Evolutionary conservation across 2,797 vertebrate genomes (phyloP).

Genomic region (Fistularia tabacaria): DNA sequence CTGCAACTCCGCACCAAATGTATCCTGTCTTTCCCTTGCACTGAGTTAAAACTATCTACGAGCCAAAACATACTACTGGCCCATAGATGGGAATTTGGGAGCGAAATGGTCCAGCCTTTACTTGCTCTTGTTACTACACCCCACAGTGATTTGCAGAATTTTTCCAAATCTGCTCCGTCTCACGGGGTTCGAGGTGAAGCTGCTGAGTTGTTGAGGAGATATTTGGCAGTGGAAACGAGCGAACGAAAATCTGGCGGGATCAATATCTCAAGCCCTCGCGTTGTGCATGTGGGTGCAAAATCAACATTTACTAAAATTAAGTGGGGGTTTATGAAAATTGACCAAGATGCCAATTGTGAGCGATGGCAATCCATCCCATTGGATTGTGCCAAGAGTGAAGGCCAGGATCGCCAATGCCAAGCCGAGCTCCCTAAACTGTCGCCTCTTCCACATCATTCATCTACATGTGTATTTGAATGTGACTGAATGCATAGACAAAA

Average conservation of each 20-base stretch:
- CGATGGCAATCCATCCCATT: slow-evolving; percentile 14
- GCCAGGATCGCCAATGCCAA: slow-evolving; percentile 19
- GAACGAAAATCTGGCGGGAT: not conserved
- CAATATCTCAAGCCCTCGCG: not conserved
- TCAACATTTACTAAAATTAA: too few species aligned
- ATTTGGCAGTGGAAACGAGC: slow-evolving; percentile 4
- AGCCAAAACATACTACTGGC: slow-evolving; percentile 66
- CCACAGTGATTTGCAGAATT: slow-evolving; percentile 49
- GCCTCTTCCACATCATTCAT: slow-evolving; percentile 29
- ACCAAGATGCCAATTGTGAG: slow-evolving; percentile 6
- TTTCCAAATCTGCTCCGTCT: slow-evolving; percentile 43
- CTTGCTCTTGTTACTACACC: slow-evolving; percentile 47
- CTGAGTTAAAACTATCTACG: not conserved
- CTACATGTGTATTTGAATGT: slow-evolving; percentile 41
- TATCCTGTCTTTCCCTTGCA: too few species aligned
- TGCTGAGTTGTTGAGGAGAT: slow-evolving; percentile 8
- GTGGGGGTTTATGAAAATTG: not conserved
- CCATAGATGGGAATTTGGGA: slow-evolving; percentile 60
- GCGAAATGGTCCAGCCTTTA: slow-evolving; percentile 56
- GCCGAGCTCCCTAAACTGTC: slow-evolving; percentile 19
- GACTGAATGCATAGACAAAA: slow-evolving; percentile 40
- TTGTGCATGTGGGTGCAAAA: not conserved
- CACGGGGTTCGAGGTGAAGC: slow-evolving; percentile 24
- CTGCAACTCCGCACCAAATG: slow-evolving; percentile 29
- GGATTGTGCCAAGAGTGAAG: slow-evolving; percentile 19